These are phyloP conservation scores for Empis livida DNA, from an alignment of 2,888 invertebrate species.

Conservation along the genomic window DNA sequence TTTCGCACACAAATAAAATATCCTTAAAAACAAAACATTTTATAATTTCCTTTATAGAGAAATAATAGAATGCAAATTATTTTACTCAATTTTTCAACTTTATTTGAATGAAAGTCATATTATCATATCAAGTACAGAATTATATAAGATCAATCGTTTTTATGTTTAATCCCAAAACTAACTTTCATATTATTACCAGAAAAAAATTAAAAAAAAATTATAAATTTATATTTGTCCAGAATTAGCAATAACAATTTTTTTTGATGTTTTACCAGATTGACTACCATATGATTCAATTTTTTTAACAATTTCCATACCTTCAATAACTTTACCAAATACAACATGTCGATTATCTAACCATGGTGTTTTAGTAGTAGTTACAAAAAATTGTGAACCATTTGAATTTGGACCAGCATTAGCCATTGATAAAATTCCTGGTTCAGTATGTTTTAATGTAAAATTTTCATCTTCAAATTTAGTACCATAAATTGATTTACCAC, in stretches of 20 bases:
- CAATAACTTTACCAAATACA: conserved; percentile 77
- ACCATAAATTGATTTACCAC: conserved; percentile 92
- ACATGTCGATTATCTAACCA: conserved; percentile 90
- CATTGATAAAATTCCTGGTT: conserved; percentile 83
- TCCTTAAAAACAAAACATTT: no score
- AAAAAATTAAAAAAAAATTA: no score
- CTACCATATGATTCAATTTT: conserved; percentile 67
- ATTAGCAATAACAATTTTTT: conserved; percentile 62
- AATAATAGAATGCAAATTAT: no score
- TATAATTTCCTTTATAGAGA: no score
- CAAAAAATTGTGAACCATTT: conserved; percentile 91
- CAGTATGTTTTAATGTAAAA: conserved; percentile 83
- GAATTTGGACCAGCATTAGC: conserved; percentile 89
- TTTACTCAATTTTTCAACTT: no score
- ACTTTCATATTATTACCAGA: no score
- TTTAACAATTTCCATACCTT: conserved; percentile 79
- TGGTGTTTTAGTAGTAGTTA: conserved; percentile 75
- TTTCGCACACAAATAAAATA: no score
- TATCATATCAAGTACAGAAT: no score
- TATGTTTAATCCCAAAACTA: no score
- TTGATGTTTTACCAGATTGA: conserved; percentile 65
- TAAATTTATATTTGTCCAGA: conserved; percentile 56
- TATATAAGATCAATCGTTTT: no score
- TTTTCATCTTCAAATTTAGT: conserved; percentile 90
- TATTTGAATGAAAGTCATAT: no score